Evolutionary conservation across 2,797 vertebrate genomes (phyloP), one percentile per base, ranked within the genome.

Genomic region (Gallinago stenura): DNA sequence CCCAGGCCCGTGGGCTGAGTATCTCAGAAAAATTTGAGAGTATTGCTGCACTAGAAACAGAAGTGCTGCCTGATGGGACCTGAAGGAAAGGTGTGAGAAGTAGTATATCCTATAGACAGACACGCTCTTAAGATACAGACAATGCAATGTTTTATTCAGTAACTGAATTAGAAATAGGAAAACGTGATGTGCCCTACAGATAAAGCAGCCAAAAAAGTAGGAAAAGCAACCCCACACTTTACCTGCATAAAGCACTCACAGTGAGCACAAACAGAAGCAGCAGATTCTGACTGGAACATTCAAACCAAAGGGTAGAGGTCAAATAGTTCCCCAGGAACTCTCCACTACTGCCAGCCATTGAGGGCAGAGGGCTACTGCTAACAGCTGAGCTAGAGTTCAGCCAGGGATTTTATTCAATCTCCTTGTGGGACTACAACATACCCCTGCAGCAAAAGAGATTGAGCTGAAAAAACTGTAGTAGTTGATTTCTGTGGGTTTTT

Each of bases 321-420:
- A 97, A 94, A 96, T 76, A 97, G 93, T 90, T 95, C 93, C 96
- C 89, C 91, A 91, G 95, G 96, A 96, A 96, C 95, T 96, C 93
- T 96, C 96, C 96, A 96, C 96, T 93, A 95, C 91, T 93, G 94
- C 96, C 94, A 96, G 95, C 70, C 94, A 96, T 81, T 88, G 94
- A 96, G 95, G 95, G 95, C 94, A 97, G 96, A 95, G 69, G 95
- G 58, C 96, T 97, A 96, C 92, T 9, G 94, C 96, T 95, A 97
- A 97, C 92, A 97, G 95, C 95, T 96, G 95, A 97, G 95, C 96
- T 96, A 97, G 66, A 97, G 87, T 95, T 96, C 94, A 97, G 92
- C 92, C 94, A 90, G 91, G 90, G 76, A 92, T 93, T 97, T 96
- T 95, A 96, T 94, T 94, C 96, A 96, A 83, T 92, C 95, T 97